phyloP scores from a whole-genome alignment of 2,113 vertebrate species.

The Corythaeola cristata region DNA sequence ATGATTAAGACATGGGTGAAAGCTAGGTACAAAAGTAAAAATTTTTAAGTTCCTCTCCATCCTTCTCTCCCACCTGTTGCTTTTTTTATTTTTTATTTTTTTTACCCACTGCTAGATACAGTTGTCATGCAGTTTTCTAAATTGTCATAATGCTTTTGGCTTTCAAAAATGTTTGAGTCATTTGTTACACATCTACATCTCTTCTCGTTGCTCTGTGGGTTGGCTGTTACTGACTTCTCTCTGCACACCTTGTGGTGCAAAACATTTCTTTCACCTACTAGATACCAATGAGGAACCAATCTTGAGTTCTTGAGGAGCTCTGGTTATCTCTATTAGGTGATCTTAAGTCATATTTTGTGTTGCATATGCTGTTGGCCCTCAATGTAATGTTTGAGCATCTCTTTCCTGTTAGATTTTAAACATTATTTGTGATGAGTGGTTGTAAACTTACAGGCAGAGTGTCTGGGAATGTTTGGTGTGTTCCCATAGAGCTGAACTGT shows the following conservation, averaged over 20 bases:
- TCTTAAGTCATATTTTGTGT: background rate
- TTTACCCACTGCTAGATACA: background rate
- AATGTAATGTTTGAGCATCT: background rate
- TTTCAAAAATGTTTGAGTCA: background rate
- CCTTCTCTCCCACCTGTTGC: background rate
- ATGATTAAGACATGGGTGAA: background rate
- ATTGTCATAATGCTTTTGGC: background rate
- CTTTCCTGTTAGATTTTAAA: background rate
- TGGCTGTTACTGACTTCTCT: background rate
- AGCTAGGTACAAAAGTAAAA: background rate
- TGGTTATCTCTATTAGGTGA: background rate
- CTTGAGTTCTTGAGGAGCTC: background rate
- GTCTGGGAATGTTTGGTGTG: background rate
- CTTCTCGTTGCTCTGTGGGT: background rate
- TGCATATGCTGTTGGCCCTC: background rate
- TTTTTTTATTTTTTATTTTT: too few relatives aligned
- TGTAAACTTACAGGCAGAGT: background rate
- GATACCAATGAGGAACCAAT: background rate
- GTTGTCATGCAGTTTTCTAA: background rate
- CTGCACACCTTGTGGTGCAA: background rate
- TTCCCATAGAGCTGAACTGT: slow-evolving; percentile 27
- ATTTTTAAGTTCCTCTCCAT: background rate
- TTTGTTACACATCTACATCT: background rate
- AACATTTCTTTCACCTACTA: background rate
- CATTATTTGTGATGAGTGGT: slow-evolving; percentile 22